phyloP scores from a whole-genome alignment of 2,797 vertebrate species.

The Tapirus indicus region DNA sequence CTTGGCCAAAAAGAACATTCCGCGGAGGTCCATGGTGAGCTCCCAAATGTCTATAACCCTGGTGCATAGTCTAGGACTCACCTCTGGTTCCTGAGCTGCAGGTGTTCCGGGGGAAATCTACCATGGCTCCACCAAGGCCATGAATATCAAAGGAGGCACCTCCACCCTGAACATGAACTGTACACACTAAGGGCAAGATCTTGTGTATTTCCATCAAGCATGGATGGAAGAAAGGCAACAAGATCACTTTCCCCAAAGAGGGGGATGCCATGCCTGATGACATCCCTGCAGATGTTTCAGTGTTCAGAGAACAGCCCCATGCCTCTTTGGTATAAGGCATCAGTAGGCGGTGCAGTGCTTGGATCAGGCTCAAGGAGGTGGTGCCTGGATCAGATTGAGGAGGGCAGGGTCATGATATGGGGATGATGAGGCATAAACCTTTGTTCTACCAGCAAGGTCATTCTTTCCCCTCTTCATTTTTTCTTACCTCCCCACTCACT shows the following conservation, averaged over 20 bases:
- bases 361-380: constrained; percentile 95
- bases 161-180: constrained; percentile 92
- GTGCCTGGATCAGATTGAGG: neutral
- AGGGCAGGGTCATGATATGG: neutral
- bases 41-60: constrained; percentile 88
- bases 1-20: no score
- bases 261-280: constrained; percentile 94
- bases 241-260: constrained; percentile 95
- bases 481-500: neutral
- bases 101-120: constrained; percentile 95
- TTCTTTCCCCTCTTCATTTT: neutral
- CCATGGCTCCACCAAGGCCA: constrained; percentile 94
- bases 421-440: no score
- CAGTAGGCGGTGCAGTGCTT: constrained; percentile 91
- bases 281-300: constrained; percentile 94
- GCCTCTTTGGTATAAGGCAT: constrained; percentile 94
- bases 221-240: constrained; percentile 95
- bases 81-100: constrained; percentile 94
- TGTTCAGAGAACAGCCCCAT: constrained; percentile 93
- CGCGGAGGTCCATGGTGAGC: constrained; percentile 83
- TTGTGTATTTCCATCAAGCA: constrained; percentile 95
- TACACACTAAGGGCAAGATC: constrained; percentile 94
- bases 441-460: neutral
- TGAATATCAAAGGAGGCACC: constrained; percentile 94
- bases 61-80: constrained; percentile 92